phyloP scores from a whole-genome alignment of 1,140 invertebrate species.

The Drosophila athabasca region DNA sequence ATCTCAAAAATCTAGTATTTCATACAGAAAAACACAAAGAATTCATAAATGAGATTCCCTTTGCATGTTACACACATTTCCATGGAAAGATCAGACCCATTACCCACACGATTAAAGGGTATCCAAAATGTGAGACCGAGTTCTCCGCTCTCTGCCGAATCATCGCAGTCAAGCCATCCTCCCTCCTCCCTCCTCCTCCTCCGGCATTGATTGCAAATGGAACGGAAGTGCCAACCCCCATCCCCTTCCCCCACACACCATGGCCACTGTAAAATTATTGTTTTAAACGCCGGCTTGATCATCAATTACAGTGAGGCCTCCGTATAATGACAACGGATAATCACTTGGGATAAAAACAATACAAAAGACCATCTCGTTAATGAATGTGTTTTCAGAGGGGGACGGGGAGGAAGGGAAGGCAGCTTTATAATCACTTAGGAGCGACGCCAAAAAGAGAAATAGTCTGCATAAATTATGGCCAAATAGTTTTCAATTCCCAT shows the following conservation, averaged over 20 bases:
- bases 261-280: constrained; percentile 33
- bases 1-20: too few relatives aligned
- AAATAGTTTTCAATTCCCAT: constrained; percentile 50
- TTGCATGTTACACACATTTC: too few relatives aligned
- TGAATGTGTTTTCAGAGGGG: constrained; percentile 6
- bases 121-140: too few relatives aligned
- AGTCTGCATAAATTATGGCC: constrained; percentile 33
- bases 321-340: constrained; percentile 27
- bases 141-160: background rate
- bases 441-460: constrained; percentile 19
- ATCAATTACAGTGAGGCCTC: constrained; percentile 20
- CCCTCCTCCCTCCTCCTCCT: too few relatives aligned
- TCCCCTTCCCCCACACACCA: background rate
- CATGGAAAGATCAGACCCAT: rapidly evolving
- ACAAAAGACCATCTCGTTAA: constrained; percentile 5
- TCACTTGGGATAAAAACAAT: constrained; percentile 12
- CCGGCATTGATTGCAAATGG: constrained; percentile 32
- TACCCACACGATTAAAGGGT: too few relatives aligned
- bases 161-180: constrained; percentile 17
- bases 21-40: too few relatives aligned
- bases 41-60: too few relatives aligned
- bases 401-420: background rate
- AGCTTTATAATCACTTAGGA: constrained; percentile 44
- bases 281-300: constrained; percentile 26
- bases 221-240: constrained; percentile 50